Conservation (phyloP, 2,888 invertebrate genomes). For the Alitta virens region DNA sequence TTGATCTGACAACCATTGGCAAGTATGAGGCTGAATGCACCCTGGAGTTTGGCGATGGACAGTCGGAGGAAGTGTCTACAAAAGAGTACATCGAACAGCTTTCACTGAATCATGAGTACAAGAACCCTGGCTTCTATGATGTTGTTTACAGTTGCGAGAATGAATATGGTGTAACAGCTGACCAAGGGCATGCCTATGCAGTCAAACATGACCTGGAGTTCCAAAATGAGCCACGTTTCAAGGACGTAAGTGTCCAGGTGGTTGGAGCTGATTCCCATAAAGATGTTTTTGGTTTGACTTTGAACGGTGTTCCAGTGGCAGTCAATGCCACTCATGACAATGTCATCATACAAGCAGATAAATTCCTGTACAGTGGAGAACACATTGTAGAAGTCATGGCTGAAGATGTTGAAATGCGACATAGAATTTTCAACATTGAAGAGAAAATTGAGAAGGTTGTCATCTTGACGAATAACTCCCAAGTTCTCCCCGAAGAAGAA, state of each 20-base stretch:
- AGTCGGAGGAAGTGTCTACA: neutral
- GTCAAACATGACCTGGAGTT: neutral
- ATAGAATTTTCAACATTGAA: slow-evolving; percentile 16
- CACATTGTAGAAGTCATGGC: slow-evolving; percentile 8
- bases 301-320: neutral
- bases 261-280: neutral
- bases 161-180: slow-evolving; percentile 32
- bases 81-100: neutral
- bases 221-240: neutral
- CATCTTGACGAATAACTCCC: neutral
- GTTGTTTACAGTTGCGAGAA: slow-evolving; percentile 37
- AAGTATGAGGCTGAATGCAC: slow-evolving; percentile 24
- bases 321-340: slow-evolving; percentile 4
- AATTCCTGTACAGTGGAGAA: slow-evolving; percentile 17
- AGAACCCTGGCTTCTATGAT: slow-evolving; percentile 35
- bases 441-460: neutral
- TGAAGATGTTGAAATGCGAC: neutral
- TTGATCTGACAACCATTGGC: slow-evolving; percentile 3
- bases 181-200: neutral
- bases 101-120: slow-evolving; percentile 29
- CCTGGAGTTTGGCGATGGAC: slow-evolving; percentile 33
- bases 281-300: neutral
- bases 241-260: neutral
- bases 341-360: slow-evolving; percentile 4
- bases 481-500: slow-evolving; percentile 25